Evolutionary conservation across 2,797 vertebrate species (phyloP).

Genomic region (Ibycter americanus): DNA sequence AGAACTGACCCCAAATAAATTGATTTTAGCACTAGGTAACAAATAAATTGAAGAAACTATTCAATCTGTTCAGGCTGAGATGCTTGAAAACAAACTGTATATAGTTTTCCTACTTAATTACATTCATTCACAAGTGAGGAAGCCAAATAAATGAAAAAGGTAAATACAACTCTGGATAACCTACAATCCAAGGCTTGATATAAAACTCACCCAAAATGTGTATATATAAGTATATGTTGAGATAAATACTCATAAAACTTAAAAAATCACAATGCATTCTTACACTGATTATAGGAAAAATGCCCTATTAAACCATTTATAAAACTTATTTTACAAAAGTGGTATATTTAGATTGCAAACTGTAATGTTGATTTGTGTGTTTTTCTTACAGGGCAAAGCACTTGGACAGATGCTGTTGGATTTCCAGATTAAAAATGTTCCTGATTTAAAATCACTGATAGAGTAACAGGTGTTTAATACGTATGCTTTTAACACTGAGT

Average conservation of each 20-base stretch:
- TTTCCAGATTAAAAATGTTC: constrained; percentile 83
- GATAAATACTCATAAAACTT: neutral
- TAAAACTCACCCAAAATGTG: neutral
- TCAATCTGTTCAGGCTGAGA: neutral
- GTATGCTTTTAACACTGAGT: constrained; percentile 1
- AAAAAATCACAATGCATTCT: neutral
- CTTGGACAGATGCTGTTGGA: constrained; percentile 90
- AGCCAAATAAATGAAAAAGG: neutral
- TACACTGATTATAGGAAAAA: neutral
- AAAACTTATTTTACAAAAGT: neutral
- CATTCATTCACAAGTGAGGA: neutral
- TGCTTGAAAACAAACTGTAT: neutral
- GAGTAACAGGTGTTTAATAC: constrained; percentile 68
- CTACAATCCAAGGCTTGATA: neutral
- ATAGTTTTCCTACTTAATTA: neutral
- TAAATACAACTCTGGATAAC: neutral
- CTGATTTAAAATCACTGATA: constrained; percentile 86
- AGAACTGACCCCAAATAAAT: neutral
- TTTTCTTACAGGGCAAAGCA: constrained; percentile 83
- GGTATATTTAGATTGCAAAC: neutral
- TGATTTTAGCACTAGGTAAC: neutral
- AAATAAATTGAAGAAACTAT: neutral
- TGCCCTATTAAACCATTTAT: neutral
- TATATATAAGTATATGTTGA: neutral
- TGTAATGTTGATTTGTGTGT: neutral